Percentiles rank a stretch among this genome's conserved stretches.
Conservation (phyloP, 2,888 invertebrate species). For the Sialis fuliginosa region DNA sequence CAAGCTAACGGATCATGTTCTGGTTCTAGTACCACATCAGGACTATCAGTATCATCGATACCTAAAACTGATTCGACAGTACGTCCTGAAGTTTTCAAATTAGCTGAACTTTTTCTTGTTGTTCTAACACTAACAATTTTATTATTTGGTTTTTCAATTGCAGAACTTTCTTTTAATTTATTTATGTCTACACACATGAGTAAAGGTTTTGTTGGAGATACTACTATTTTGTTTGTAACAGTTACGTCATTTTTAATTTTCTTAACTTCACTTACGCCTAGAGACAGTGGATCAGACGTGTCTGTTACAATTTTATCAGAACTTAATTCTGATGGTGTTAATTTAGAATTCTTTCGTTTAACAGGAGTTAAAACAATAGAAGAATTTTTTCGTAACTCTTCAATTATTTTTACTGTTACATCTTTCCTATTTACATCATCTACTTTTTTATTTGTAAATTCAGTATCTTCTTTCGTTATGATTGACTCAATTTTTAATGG, state of each 20-base stretch:
- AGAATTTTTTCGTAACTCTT: too few species aligned
- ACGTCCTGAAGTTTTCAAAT: not conserved
- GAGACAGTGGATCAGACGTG: not conserved
- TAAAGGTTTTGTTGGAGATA: conserved; percentile 7
- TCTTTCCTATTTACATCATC: too few species aligned
- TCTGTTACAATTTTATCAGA: not conserved
- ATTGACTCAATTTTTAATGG: conserved; percentile 10
- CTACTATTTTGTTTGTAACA: too few species aligned
- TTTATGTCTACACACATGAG: conserved; percentile 12
- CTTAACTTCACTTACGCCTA: not conserved
- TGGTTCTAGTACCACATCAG: conserved; percentile 12
- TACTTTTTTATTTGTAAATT: not conserved
- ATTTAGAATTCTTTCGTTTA: not conserved
- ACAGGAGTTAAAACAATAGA: too few species aligned
- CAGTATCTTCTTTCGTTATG: conserved; percentile 1
- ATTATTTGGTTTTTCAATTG: conserved; percentile 2
- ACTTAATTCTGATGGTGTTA: not conserved
- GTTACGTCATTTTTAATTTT: not conserved
- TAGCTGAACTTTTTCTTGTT: not conserved
- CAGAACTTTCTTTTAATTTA: conserved; percentile 11
- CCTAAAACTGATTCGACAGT: not conserved
- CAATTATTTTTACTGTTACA: too few species aligned
- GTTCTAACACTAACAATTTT: not conserved
- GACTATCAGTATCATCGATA: conserved; percentile 4
- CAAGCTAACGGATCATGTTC: conserved; percentile 23